Conservation (phyloP, 2,888 invertebrate species). For the Cephus nigrinus region DNA sequence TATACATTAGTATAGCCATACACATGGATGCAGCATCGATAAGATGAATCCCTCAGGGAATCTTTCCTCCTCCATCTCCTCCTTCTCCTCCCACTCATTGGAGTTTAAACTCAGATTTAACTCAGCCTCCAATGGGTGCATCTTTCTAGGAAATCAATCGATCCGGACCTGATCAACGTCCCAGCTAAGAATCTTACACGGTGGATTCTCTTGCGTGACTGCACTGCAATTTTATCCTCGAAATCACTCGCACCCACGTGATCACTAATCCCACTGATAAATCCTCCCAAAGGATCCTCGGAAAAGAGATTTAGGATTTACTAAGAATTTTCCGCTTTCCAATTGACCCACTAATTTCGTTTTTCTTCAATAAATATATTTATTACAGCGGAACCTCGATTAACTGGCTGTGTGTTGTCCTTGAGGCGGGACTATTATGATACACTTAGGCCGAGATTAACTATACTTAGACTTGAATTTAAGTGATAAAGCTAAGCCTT, state of each 20-base stretch:
- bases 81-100: not conserved
- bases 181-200: not conserved
- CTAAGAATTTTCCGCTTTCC: not conserved
- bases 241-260: not conserved
- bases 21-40: not conserved
- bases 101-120: not conserved
- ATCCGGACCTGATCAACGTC: not conserved
- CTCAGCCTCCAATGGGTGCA: not conserved
- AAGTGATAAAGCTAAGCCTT: too few species aligned
- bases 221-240: not conserved
- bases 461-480: too few species aligned
- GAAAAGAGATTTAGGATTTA: not conserved
- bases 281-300: not conserved
- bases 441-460: not conserved
- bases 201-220: not conserved
- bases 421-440: not conserved
- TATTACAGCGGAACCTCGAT: not conserved
- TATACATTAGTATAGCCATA: not conserved
- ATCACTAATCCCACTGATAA: not conserved
- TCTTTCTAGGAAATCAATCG: not conserved
- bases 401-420: not conserved
- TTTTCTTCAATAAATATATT: not conserved
- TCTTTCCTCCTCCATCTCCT: not conserved
- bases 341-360: not conserved
- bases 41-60: not conserved